phyloP scores from a whole-genome alignment of 2,113 vertebrate species.

The Zeus faber region DNA sequence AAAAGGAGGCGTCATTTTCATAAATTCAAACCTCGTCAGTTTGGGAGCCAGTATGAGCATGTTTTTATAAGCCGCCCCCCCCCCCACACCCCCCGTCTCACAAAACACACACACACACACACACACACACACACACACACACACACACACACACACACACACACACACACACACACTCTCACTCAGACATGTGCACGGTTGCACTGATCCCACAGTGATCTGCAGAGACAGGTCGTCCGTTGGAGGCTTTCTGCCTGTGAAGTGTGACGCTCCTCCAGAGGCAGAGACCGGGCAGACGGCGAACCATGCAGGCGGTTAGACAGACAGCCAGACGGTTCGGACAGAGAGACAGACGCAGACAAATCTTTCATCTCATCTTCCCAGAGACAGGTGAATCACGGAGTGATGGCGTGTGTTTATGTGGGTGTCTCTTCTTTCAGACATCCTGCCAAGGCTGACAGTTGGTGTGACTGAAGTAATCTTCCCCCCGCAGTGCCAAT shows the following conservation, averaged over 20 bases:
- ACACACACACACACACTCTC: background rate
- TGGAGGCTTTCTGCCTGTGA: background rate
- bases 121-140: background rate
- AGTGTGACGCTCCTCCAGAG: background rate
- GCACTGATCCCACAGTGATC: background rate
- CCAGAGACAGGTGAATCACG: background rate
- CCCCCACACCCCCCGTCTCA: too few relatives aligned
- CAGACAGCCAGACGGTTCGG: background rate
- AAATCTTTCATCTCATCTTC: background rate
- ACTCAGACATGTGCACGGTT: too few relatives aligned
- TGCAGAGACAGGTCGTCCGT: background rate
- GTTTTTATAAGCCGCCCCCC: too few relatives aligned
- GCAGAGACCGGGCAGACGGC: background rate
- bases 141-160: background rate
- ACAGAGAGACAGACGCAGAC: background rate
- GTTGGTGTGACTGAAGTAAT: background rate
- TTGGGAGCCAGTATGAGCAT: background rate
- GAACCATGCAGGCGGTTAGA: background rate
- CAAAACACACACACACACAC: background rate
- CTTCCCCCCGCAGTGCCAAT: background rate
- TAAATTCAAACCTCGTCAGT: background rate
- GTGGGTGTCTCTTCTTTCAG: slow-evolving; percentile 2
- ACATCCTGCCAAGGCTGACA: background rate
- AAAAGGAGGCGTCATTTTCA: background rate
- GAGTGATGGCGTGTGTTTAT: background rate